Evolutionary conservation across 2,888 invertebrate genomes (phyloP).

Genomic region (Spodoptera exigua): DNA sequence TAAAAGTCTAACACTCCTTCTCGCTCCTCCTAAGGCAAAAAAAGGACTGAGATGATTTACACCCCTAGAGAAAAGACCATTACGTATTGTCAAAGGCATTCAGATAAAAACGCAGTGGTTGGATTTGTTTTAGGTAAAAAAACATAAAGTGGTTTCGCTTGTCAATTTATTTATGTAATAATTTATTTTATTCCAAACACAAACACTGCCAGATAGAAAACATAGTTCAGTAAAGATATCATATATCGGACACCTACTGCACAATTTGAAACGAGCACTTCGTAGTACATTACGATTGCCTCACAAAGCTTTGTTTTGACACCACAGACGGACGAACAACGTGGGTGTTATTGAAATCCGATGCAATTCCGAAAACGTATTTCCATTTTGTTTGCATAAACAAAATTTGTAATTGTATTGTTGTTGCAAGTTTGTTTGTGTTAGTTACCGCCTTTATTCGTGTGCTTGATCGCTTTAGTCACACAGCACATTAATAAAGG

Average conservation of each 20-base stretch:
- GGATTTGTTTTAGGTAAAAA: too few species aligned
- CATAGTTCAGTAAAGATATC: conserved; percentile 28
- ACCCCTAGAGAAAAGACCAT: too few species aligned
- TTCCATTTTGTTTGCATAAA: conserved; percentile 36
- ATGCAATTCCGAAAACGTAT: conserved; percentile 52
- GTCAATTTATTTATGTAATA: too few species aligned
- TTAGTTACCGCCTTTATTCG: neutral
- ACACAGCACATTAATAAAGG: too few species aligned
- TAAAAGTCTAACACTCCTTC: too few species aligned
- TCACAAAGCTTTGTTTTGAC: conserved; percentile 50
- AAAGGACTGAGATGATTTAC: too few species aligned
- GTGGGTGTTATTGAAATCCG: conserved; percentile 55
- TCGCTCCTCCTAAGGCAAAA: too few species aligned
- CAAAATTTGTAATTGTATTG: conserved; percentile 17
- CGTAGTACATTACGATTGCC: conserved; percentile 42
- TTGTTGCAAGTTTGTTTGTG: conserved; percentile 14
- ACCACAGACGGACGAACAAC: conserved; percentile 34
- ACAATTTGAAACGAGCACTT: conserved; percentile 38
- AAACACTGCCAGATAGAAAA: neutral
- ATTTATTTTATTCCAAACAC: neutral
- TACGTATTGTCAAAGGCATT: too few species aligned
- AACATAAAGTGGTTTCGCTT: too few species aligned
- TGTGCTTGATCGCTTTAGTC: neutral
- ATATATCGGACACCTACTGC: conserved; percentile 21
- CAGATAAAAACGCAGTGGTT: conserved; percentile 15